These are phyloP conservation scores for Chloebia gouldiae DNA, from an alignment of 2,113 vertebrate genomes.

Conservation along the genomic window DNA sequence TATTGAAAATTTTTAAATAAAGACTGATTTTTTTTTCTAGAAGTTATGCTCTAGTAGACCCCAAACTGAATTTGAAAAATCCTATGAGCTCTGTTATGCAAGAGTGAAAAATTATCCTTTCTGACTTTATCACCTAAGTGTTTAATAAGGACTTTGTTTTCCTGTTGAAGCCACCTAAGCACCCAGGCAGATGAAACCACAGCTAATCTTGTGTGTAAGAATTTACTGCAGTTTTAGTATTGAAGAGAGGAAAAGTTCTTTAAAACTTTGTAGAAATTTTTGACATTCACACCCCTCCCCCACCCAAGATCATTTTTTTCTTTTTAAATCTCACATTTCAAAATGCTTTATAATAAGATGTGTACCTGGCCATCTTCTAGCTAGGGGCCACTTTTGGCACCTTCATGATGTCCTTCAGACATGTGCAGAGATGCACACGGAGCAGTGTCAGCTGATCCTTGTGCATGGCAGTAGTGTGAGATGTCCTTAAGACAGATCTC, in stretches of 20 bases:
- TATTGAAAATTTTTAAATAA: conserved; percentile 37
- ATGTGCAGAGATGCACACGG: background rate
- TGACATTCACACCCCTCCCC: background rate
- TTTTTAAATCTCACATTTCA: background rate
- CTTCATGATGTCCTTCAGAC: background rate
- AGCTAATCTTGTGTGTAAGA: background rate
- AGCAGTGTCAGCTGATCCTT: background rate
- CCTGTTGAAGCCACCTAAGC: background rate
- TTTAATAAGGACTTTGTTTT: background rate
- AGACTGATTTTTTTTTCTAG: background rate
- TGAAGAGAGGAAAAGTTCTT: background rate
- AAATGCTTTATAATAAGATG: background rate
- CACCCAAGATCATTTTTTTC: background rate
- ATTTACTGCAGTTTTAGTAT: background rate
- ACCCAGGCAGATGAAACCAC: background rate
- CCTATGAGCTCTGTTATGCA: background rate
- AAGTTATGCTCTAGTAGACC: background rate
- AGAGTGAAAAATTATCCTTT: background rate
- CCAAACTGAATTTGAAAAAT: background rate
- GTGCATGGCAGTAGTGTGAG: background rate
- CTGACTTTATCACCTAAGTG: background rate
- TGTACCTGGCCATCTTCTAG: background rate
- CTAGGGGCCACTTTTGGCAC: background rate
- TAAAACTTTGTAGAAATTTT: background rate
- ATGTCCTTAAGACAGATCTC: background rate